Conservation (phyloP, 2,888 invertebrate species). For the Drosophila mettleri region DNA sequence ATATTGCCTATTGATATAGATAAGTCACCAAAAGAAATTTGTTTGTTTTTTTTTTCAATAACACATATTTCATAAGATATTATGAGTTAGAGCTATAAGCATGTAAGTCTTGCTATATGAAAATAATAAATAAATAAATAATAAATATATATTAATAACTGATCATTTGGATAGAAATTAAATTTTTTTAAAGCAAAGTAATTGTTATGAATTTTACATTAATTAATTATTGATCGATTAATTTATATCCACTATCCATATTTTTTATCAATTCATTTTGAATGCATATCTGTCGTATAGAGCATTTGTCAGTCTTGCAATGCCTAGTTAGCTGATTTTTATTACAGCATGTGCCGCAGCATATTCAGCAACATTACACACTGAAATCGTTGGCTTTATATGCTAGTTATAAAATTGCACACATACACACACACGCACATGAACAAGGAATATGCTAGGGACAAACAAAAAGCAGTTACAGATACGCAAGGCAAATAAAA, state of each 20-base stretch:
- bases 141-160: too few relatives aligned
- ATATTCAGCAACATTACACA: constrained; percentile 52
- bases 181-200: too few relatives aligned
- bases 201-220: too few relatives aligned
- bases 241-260: not conserved
- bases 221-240: too few relatives aligned
- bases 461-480: constrained; percentile 25
- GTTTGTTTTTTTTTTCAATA: too few relatives aligned
- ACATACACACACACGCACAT: constrained; percentile 3
- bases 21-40: too few relatives aligned
- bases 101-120: too few relatives aligned
- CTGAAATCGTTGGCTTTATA: constrained; percentile 70
- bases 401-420: constrained; percentile 62
- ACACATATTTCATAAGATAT: too few relatives aligned
- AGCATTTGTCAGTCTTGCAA: constrained; percentile 18
- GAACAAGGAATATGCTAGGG: constrained; percentile 24
- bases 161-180: too few relatives aligned
- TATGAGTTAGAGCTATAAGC: too few relatives aligned
- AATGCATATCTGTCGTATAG: not conserved
- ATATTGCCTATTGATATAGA: too few relatives aligned
- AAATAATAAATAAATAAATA: too few relatives aligned
- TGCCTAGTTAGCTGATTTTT: not conserved
- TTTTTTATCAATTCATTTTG: not conserved
- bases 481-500: constrained; percentile 42
- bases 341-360: constrained; percentile 43